A percentile compares a stretch with the other conserved stretches of the same genome.
Conservation (phyloP, 2,113 vertebrate genomes). For the Myrmophylax atrothorax region DNA sequence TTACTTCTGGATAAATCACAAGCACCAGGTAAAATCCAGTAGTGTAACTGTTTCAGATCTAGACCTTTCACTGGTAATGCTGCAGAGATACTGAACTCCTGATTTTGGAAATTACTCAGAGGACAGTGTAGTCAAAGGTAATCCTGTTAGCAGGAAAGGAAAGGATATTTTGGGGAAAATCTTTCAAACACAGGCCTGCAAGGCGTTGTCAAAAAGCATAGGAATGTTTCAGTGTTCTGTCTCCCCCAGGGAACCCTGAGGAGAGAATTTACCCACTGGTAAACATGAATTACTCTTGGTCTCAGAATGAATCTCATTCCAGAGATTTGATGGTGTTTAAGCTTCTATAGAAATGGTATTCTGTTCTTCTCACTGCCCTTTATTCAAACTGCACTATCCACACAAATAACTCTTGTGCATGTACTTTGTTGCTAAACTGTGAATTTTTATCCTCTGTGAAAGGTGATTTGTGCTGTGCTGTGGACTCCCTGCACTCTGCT, state of each 20-base stretch:
- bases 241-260: neutral
- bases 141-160: neutral
- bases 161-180: neutral
- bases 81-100: neutral
- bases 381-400: neutral
- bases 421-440: neutral
- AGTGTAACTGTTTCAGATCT: neutral
- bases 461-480: neutral
- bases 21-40: neutral
- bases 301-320: neutral
- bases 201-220: constrained; percentile 3
- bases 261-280: neutral
- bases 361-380: neutral
- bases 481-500: neutral
- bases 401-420: neutral
- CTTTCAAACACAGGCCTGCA: neutral
- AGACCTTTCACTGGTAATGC: neutral
- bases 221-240: neutral
- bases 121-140: neutral
- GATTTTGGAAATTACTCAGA: neutral
- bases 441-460: neutral
- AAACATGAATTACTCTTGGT: neutral
- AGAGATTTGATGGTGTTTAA: neutral
- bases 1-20: neutral
- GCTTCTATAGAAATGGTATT: neutral